Conservation (phyloP, 2,797 vertebrate species). For the Tokudaia muenninki region DNA sequence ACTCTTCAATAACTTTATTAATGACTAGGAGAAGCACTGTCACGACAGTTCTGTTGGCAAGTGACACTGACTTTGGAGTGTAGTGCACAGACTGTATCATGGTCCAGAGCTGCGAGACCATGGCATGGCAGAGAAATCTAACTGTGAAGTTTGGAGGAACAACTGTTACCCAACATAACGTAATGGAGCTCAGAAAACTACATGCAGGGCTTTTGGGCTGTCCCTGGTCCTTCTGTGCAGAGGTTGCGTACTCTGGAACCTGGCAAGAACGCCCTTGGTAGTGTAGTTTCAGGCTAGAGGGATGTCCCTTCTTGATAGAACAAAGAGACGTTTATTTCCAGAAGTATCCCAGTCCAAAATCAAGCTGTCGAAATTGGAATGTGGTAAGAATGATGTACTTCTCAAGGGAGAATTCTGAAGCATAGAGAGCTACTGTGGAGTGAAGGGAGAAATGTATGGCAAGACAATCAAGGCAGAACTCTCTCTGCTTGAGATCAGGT, state of each 20-base stretch:
- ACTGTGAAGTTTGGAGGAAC: neutral
- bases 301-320: neutral
- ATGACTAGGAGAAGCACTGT: neutral
- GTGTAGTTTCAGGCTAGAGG: neutral
- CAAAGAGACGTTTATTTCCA: slow-evolving; percentile 7
- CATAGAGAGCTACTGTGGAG: neutral
- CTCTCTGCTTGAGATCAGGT: no score
- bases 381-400: neutral
- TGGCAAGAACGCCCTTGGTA: neutral
- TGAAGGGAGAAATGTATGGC: neutral
- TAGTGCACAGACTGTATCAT: neutral
- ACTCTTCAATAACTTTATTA: neutral
- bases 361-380: neutral
- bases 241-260: neutral
- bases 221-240: neutral
- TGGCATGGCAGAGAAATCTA: neutral
- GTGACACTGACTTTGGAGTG: neutral
- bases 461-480: neutral
- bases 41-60: neutral
- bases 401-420: neutral
- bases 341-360: neutral
- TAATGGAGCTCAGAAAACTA: neutral
- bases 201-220: neutral
- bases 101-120: neutral
- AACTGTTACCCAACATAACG: neutral